Evolutionary conservation across 1,140 invertebrate species (phyloP), one percentile per base, ranked within the genome.

Genomic region (Cheumatopsyche charites): DNA sequence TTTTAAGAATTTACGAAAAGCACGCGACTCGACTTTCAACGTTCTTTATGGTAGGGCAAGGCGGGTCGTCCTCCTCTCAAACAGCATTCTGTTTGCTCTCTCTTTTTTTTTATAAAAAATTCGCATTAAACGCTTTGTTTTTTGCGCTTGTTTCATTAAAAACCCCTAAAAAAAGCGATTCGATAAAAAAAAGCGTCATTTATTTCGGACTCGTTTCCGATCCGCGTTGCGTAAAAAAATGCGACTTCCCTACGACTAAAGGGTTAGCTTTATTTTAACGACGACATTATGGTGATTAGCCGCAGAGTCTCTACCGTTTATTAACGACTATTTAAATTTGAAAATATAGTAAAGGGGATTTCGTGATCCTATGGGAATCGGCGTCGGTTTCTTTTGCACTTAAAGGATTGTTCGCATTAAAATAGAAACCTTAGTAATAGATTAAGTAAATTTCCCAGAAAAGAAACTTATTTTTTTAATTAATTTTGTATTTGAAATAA

Each of bases 51-150:
- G 55, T 3, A n/a, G 17, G 19, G 25, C 49, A 13, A 1, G 12
- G 47, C 17, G 66, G 66, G 66, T 21, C 42, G 21, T 25, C 15
- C 43, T 36, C 29, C 29, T 9, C 9, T 36, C 29, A 9, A 36
- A 9, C 29, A 9, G 29, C 29, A 36, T 36, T 36, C 29, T 36
- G 29, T 36, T 36, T 36, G 29, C 29, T 9, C 29, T 36, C 29
- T 36, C 29, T 3, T 3, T 58, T 25, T 58, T 55, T 55, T 68
- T 68, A 36, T 55, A 68, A 3, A 9, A 36, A 68, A 43, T 25
- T 7, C 47, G 49, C 66, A 68, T 55, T 68, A 68, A 68, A 68
- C 36, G 47, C 66, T 68, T 68, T 68, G 66, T 68, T 68, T 68
- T 68, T 36, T 36, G 29, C 29, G 29, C 29, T 36, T 36, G 29